Evolutionary conservation across 2,888 invertebrate species (phyloP), one percentile per base, ranked within the genome.

Genomic region (Caenorhabditis sp.): DNA sequence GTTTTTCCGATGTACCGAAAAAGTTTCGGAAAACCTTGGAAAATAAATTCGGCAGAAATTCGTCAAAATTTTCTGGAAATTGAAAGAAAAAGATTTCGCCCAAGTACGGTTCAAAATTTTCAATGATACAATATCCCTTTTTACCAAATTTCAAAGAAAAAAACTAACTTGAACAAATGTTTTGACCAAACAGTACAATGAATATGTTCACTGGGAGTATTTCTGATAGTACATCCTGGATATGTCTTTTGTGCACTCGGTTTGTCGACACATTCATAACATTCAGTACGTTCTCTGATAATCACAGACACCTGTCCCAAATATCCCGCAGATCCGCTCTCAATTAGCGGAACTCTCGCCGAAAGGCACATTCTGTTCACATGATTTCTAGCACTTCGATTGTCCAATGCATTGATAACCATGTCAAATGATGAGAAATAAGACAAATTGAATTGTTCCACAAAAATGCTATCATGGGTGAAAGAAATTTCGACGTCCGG

Each of bases 151-250:
- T 43, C 21, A 23, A 19, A 54, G 27, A 1, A 24, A 58, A 31
- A 14, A 36, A 57, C 91, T 90, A 89, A 94, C 93, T 97, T 97
- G 90, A 97, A 99, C 12, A 99, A 91, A 91, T 97, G 96, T 89
- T 99, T 99, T 0, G 96, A 94, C 99, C 99, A 99, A 23, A 99
- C 97, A 81, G 99, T 95, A 88, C 99, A 99, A 89, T 99, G 99
- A 82, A 99, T 96, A 0, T 95, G 95, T 88, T 99, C 97, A 0
- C 96, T 97, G 0, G 99, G 99, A 0, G 99, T 99, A 88, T 99
- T 99, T 23, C 99, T 91, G 81, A 99, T 99, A 1, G 99, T 99
- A 88, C 99, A 99, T 0, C 97, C 96, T 0, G 99, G 97, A 89
- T 92, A 99, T 6, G 94, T 93, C 88, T 95, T 96, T 87, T 95